Percentiles rank a stretch among this genome's conserved stretches.
phyloP scores from a whole-genome alignment of 2,797 vertebrate genomes.

The Bryconaethiops microstoma region DNA sequence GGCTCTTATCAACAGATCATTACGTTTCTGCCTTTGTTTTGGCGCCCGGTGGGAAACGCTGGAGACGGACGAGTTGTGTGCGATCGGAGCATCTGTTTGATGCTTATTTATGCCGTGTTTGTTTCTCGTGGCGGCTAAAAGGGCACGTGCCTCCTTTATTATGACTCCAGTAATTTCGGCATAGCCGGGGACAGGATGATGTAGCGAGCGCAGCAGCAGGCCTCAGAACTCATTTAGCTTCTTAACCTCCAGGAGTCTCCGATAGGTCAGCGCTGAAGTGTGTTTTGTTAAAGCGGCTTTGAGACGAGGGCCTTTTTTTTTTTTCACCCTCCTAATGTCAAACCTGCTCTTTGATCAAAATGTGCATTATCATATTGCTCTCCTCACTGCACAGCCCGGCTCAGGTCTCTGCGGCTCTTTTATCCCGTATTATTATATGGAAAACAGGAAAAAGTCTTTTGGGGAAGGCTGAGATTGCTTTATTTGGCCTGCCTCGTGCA shows the following conservation, averaged over 20 bases:
- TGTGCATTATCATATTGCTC: slow-evolving; percentile 44
- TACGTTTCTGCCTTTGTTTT: background rate
- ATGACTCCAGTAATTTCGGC: slow-evolving; percentile 4
- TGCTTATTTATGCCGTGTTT: no score
- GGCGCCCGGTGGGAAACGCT: background rate
- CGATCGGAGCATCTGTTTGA: background rate
- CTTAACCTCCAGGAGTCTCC: slow-evolving; percentile 30
- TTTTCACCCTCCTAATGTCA: slow-evolving; percentile 42
- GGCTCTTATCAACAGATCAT: background rate
- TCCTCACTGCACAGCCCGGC: slow-evolving; percentile 34
- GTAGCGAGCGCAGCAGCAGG: slow-evolving; percentile 7
- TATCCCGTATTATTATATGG: slow-evolving; percentile 31
- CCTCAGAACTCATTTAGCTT: slow-evolving; percentile 39
- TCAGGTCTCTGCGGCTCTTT: slow-evolving; percentile 14
- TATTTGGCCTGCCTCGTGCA: background rate
- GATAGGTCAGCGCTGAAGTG: slow-evolving; percentile 36
- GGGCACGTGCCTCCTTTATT: background rate
- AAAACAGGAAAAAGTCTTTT: background rate
- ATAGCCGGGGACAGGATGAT: slow-evolving; percentile 7
- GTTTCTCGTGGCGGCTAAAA: slow-evolving; percentile 5
- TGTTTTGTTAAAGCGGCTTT: slow-evolving; percentile 29
- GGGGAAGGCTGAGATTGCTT: background rate
- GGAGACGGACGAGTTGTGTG: background rate
- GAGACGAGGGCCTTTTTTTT: slow-evolving; percentile 1
- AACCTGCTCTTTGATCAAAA: slow-evolving; percentile 53